Conservation (phyloP, 2,113 vertebrate genomes). For the Pelusios castaneus region DNA sequence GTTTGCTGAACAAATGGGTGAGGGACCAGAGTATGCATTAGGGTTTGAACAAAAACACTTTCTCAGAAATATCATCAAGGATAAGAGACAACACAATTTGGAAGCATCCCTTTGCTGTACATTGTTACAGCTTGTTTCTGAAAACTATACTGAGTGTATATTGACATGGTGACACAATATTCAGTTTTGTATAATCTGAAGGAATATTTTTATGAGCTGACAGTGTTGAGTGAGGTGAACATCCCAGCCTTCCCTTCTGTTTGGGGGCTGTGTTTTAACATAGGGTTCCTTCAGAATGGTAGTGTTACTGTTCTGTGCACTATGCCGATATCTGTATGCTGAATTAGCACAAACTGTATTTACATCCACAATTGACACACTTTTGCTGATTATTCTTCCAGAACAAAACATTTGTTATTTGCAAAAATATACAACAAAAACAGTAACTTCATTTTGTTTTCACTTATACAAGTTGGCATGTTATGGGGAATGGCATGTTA, state of each 20-base stretch:
- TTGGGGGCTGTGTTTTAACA: not conserved
- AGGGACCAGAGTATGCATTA: not conserved
- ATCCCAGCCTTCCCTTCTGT: not conserved
- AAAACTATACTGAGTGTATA: not conserved
- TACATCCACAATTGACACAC: rapidly evolving
- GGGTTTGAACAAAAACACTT: not conserved
- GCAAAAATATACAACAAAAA: not conserved
- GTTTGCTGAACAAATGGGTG: not conserved
- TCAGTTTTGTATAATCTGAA: not conserved
- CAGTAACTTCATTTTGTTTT: not conserved
- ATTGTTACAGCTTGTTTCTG: rapidly evolving
- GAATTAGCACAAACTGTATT: not conserved
- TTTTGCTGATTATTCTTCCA: rapidly evolving
- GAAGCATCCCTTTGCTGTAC: rapidly evolving
- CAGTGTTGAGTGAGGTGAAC: not conserved
- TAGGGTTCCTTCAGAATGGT: not conserved
- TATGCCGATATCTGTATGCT: rapidly evolving
- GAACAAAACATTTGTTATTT: not conserved
- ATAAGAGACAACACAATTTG: not conserved
- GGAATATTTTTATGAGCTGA: not conserved
- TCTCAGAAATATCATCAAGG: not conserved
- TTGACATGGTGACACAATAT: no score
- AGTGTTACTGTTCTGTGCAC: not conserved
- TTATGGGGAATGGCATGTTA: no score
- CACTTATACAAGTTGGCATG: rapidly evolving